These are phyloP conservation scores for Ctenopoma multispine DNA, from an alignment of 2,797 vertebrate species.

Conservation along the genomic window DNA sequence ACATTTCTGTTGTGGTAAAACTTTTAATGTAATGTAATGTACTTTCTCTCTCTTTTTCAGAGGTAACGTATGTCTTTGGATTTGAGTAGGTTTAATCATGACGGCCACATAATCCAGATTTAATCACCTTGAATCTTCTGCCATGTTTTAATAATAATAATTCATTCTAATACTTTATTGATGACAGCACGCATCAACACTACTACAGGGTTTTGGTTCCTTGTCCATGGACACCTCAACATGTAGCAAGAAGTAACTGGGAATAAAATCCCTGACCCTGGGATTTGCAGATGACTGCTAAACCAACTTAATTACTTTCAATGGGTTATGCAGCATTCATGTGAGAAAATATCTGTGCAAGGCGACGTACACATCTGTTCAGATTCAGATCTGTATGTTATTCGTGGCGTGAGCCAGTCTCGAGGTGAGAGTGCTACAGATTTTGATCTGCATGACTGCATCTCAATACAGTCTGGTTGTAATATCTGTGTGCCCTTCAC, in stretches of 20 bases:
- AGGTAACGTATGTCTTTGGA: too few species aligned
- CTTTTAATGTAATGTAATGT: background rate
- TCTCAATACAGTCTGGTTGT: conserved; percentile 5
- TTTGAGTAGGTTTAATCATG: background rate
- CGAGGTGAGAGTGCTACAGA: background rate
- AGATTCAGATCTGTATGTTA: background rate
- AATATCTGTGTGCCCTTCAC: conserved; percentile 31
- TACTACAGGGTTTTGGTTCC: too few species aligned
- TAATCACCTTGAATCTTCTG: background rate
- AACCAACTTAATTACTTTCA: background rate
- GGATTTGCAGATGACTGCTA: too few species aligned
- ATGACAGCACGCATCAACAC: too few species aligned
- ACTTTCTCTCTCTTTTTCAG: too few species aligned
- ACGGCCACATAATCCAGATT: background rate
- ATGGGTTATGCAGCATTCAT: background rate
- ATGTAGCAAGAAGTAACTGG: too few species aligned
- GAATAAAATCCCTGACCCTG: too few species aligned
- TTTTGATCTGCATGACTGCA: conserved; percentile 36
- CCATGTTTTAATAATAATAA: background rate
- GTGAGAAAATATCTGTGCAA: conserved; percentile 1
- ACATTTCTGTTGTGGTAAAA: background rate
- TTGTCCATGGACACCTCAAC: too few species aligned
- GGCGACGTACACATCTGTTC: conserved; percentile 4
- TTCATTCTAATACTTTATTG: too few species aligned
- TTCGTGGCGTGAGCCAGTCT: background rate